Evolutionary conservation across 2,888 invertebrate genomes (phyloP).

Genomic region (Thysanoteuthis rhombus): DNA sequence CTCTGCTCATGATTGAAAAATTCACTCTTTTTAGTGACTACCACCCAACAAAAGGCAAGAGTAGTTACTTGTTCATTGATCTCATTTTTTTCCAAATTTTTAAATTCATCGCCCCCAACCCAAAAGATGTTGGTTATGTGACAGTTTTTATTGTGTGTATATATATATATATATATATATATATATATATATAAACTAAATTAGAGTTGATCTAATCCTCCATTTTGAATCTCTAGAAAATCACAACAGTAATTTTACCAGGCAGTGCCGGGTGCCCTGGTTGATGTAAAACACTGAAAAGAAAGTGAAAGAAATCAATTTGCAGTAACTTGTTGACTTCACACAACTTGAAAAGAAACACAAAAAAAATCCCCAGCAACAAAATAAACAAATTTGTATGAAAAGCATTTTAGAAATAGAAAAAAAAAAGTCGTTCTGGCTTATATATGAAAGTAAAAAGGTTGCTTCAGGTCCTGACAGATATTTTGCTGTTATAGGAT

Average conservation of each 20-base stretch:
- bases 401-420: background rate
- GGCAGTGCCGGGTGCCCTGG: background rate
- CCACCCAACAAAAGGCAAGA: too few species aligned
- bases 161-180: too few species aligned
- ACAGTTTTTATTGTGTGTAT: too few species aligned
- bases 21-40: too few species aligned
- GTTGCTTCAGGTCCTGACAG: background rate
- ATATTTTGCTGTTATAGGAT: background rate
- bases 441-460: background rate
- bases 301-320: background rate
- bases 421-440: background rate
- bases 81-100: too few species aligned
- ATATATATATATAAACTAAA: too few species aligned
- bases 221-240: too few species aligned
- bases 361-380: background rate
- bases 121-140: too few species aligned
- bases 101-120: too few species aligned
- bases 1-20: too few species aligned
- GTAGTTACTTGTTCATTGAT: too few species aligned
- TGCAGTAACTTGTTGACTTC: background rate
- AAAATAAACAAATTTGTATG: background rate
- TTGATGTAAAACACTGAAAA: background rate
- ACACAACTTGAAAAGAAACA: background rate
- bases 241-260: background rate
- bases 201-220: too few species aligned